A percentile compares a stretch with the other conserved stretches of the same genome.
phyloP scores from a whole-genome alignment of 2,797 vertebrate species.

The Xyrichtys novacula region DNA sequence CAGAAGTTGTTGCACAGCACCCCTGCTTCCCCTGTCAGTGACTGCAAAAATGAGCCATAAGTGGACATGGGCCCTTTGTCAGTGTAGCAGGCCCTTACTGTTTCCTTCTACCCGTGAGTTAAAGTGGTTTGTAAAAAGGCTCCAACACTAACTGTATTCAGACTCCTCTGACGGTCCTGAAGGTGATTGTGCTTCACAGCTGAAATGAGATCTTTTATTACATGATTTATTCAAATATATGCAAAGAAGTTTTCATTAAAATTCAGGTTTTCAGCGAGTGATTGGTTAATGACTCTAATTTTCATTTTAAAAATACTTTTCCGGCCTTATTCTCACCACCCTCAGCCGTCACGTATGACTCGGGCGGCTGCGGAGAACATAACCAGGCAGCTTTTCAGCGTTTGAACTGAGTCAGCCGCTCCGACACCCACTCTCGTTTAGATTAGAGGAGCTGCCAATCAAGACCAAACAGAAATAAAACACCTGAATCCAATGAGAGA shows the following conservation, averaged over 20 bases:
- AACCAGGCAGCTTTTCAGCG: conserved; percentile 8
- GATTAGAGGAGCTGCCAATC: conserved; percentile 13
- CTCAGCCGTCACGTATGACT: not conserved
- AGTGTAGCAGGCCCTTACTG: no score
- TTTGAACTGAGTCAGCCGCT: conserved; percentile 21
- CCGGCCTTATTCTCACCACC: not conserved
- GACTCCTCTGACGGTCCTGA: not conserved
- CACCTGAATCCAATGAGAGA: not conserved
- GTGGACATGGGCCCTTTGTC: no score
- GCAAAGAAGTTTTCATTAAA: not conserved
- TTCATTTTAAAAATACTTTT: not conserved
- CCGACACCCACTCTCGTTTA: conserved; percentile 7
- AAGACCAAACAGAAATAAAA: not conserved
- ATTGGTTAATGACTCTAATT: conserved; percentile 19
- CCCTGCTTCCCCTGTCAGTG: no score
- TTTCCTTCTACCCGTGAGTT: no score
- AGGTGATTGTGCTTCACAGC: not conserved
- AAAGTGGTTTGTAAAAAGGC: not conserved
- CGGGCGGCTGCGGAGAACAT: not conserved
- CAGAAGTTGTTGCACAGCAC: no score
- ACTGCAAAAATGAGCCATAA: no score
- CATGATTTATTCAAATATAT: conserved; percentile 14
- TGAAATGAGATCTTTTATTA: not conserved
- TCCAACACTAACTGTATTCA: no score
- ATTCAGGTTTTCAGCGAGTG: not conserved